Evolutionary conservation across 2,888 invertebrate species (phyloP).

Genomic region (Aspidiotus destructor): DNA sequence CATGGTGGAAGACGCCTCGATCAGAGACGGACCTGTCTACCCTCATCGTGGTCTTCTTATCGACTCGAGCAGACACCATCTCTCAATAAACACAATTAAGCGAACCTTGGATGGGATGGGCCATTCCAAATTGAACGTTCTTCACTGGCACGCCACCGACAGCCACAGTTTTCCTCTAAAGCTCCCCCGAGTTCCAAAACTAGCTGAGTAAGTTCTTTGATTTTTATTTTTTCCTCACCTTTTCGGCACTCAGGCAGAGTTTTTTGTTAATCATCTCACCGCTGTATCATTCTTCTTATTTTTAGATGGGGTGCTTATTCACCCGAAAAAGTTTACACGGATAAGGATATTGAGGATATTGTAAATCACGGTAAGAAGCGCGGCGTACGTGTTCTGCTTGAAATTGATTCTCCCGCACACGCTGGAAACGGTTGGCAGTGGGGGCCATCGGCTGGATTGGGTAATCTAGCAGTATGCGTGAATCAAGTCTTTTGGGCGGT

Average conservation of each 20-base stretch:
- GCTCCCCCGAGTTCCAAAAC: conserved; percentile 60
- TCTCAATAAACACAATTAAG: conserved; percentile 59
- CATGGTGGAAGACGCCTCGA: conserved; percentile 51
- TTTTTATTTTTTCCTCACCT: too few relatives aligned
- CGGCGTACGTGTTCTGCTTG: conserved; percentile 76
- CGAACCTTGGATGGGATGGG: conserved; percentile 76
- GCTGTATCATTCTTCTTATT: conserved; percentile 10
- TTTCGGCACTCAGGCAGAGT: too few relatives aligned
- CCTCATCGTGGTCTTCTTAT: conserved; percentile 76
- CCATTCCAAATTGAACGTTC: conserved; percentile 77
- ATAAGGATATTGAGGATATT: conserved; percentile 55
- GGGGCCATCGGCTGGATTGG: conserved; percentile 53
- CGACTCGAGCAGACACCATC: conserved; percentile 80
- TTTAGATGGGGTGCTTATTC: conserved; percentile 65
- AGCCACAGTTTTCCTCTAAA: conserved; percentile 85
- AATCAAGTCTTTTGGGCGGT: conserved; percentile 60
- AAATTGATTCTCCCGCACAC: conserved; percentile 82
- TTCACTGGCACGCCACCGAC: conserved; percentile 89
- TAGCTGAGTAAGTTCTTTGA: conserved; percentile 52
- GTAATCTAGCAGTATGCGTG: conserved; percentile 57
- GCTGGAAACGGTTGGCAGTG: conserved; percentile 72
- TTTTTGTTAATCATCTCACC: too few relatives aligned
- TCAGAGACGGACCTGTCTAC: conserved; percentile 71
- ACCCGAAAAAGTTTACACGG: conserved; percentile 56
- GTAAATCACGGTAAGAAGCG: conserved; percentile 65